Conservation (phyloP, 2,797 vertebrate species). For the Pelochelys cantorii region DNA sequence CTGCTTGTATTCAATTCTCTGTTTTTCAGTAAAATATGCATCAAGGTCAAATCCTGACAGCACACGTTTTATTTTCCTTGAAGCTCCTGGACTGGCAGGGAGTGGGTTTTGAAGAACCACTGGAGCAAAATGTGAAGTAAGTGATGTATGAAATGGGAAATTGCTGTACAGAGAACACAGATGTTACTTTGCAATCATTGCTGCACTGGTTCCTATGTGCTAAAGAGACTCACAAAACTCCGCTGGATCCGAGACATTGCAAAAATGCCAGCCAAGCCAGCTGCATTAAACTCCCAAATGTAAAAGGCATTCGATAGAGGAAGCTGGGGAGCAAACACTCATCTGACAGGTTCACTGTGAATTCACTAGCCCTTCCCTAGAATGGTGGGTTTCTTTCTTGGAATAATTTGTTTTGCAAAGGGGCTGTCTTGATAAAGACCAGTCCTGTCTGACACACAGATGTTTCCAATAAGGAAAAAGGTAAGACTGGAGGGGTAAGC, state of each 20-base stretch:
- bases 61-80: not conserved
- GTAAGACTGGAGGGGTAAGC: not conserved
- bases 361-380: not conserved
- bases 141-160: slow-evolving; percentile 13
- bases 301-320: not conserved
- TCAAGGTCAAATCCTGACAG: not conserved
- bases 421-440: not conserved
- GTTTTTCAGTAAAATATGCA: not conserved
- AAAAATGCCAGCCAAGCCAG: not conserved
- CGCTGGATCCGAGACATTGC: rapidly evolving
- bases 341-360: not conserved
- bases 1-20: not conserved
- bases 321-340: not conserved
- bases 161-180: not conserved
- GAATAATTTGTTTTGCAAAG: not conserved
- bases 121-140: not conserved
- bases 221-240: rapidly evolving
- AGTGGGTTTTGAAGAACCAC: not conserved
- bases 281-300: not conserved
- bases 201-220: not conserved
- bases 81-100: not conserved
- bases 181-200: not conserved
- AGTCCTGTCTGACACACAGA: not conserved
- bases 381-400: not conserved
- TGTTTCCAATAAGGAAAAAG: too few species aligned